Conservation (phyloP, 2,797 vertebrate species). For the Bovichtus variegatus region DNA sequence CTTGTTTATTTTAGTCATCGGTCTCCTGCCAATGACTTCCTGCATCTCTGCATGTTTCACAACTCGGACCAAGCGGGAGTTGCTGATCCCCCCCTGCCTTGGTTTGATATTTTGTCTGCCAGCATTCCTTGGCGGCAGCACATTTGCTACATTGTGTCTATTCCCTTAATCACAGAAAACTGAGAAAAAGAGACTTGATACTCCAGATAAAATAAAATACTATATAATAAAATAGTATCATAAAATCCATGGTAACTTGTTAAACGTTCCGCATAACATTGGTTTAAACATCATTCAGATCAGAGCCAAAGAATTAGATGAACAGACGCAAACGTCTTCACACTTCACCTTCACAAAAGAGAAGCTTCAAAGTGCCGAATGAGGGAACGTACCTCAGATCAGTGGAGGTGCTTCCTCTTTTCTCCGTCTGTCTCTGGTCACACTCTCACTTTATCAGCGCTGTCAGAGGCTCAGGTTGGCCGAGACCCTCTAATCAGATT, state of each 20-base stretch:
- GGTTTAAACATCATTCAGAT: background rate
- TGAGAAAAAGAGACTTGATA: background rate
- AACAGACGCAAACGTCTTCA: background rate
- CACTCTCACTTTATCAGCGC: conserved; percentile 55
- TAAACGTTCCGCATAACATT: no score
- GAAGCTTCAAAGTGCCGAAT: background rate
- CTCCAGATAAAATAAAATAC: background rate
- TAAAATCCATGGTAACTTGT: background rate
- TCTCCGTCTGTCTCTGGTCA: conserved; percentile 10
- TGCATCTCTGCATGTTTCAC: conserved; percentile 46
- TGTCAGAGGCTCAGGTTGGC: conserved; percentile 53
- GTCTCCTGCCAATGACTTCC: conserved; percentile 28
- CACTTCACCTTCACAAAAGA: background rate
- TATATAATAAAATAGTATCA: background rate
- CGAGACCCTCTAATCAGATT: conserved; percentile 70
- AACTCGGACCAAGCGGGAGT: conserved; percentile 38
- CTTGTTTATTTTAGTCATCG: conserved; percentile 23
- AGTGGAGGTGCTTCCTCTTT: conserved; percentile 11
- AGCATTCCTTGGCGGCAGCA: conserved; percentile 33
- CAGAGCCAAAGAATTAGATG: background rate
- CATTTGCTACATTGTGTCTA: background rate
- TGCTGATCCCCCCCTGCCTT: background rate
- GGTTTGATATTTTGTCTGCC: conserved; percentile 26
- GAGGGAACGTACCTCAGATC: background rate
- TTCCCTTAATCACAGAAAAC: conserved; percentile 5